Evolutionary conservation across 2,797 vertebrate genomes (phyloP).

Genomic region (Acrocephalus scirpaceus): DNA sequence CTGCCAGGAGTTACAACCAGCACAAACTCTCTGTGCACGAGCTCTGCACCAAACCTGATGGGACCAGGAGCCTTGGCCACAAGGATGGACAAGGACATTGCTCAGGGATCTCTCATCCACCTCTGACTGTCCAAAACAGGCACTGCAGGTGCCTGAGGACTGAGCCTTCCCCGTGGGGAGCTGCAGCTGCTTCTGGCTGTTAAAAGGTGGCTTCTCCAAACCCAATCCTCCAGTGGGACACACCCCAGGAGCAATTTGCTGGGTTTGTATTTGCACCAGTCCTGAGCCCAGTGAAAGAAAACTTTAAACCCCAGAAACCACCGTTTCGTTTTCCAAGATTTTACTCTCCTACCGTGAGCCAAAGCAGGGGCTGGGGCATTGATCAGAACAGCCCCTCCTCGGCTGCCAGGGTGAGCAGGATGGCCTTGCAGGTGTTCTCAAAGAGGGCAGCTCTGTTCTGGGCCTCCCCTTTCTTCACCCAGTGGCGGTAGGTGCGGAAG

Average conservation of each 20-base stretch:
- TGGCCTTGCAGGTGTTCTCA: constrained; percentile 94
- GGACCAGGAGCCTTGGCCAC: not conserved
- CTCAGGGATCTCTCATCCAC: not conserved
- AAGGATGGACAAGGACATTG: accelerated
- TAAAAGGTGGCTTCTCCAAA: not conserved
- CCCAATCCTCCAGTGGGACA: not conserved
- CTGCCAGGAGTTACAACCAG: not conserved
- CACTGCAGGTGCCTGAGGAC: not conserved
- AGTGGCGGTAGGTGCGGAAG: constrained; percentile 97
- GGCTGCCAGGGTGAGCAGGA: constrained; percentile 84
- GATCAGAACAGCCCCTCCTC: constrained; percentile 76
- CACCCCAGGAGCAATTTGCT: not conserved
- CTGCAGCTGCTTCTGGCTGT: not conserved
- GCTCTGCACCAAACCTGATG: no score
- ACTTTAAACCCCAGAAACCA: not conserved
- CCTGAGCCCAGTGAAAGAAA: accelerated
- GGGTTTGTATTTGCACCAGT: not conserved
- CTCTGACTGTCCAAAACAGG: accelerated
- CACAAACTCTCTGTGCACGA: accelerated
- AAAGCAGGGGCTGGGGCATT: not conserved
- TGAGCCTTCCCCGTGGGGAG: not conserved
- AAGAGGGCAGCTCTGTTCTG: constrained; percentile 97
- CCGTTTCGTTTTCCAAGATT: not conserved
- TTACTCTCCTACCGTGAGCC: constrained; percentile 27
- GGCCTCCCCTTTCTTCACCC: constrained; percentile 97